Evolutionary conservation across 2,888 invertebrate species (phyloP).

Genomic region (Eupithecia tripunctaria): DNA sequence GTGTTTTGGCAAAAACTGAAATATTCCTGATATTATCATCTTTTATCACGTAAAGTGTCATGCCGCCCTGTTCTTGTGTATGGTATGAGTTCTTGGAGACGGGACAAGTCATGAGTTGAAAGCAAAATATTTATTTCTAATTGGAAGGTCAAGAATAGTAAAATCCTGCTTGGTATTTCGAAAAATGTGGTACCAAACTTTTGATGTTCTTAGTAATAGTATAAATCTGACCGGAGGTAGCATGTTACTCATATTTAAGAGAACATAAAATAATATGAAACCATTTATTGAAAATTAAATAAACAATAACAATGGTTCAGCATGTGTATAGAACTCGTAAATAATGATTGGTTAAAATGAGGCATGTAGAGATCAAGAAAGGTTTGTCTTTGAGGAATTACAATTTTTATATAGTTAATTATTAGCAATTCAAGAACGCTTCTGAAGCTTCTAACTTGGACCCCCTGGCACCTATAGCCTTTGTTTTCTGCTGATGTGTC

Average conservation of each 20-base stretch:
- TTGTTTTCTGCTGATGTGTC: conserved; percentile 10
- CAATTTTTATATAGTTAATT: too few species aligned
- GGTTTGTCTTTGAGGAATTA: too few species aligned
- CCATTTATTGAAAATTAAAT: too few species aligned
- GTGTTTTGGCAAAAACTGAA: conserved; percentile 56
- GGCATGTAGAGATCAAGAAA: too few species aligned
- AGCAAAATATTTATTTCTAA: not conserved
- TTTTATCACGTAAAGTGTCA: conserved; percentile 66
- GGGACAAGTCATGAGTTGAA: conserved; percentile 30
- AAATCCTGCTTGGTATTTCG: not conserved
- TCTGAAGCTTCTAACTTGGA: conserved; percentile 9
- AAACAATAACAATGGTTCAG: too few species aligned
- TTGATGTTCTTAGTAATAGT: too few species aligned
- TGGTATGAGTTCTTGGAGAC: conserved; percentile 46
- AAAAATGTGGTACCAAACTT: too few species aligned
- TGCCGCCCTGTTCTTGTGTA: conserved; percentile 51
- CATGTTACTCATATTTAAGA: not conserved
- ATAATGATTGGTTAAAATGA: too few species aligned
- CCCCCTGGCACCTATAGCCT: conserved; percentile 1
- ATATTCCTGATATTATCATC: conserved; percentile 58
- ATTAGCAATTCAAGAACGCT: too few species aligned
- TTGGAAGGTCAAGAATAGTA: not conserved
- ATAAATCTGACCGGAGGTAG: not conserved
- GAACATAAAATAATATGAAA: not conserved
- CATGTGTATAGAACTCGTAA: too few species aligned